Percentiles rank a stretch among this genome's conserved stretches.
phyloP scores from a whole-genome alignment of 1,140 invertebrate genomes.

The Scaptomyza graminum region DNA sequence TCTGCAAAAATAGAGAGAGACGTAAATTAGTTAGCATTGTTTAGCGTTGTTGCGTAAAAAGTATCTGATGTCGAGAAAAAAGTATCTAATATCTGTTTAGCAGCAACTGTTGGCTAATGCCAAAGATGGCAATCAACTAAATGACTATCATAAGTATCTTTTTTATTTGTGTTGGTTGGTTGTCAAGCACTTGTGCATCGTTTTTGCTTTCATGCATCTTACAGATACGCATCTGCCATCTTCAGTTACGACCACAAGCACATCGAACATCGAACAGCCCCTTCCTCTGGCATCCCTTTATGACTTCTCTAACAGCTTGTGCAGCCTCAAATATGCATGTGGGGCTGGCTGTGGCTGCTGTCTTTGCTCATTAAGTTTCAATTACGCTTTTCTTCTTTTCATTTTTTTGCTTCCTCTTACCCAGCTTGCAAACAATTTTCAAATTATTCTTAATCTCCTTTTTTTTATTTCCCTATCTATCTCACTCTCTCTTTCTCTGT shows the following conservation, averaged over 20 bases:
- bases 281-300: background rate
- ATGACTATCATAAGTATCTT: constrained; percentile 41
- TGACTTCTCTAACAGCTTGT: constrained; percentile 35
- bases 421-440: constrained; percentile 43
- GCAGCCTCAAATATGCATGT: constrained; percentile 24
- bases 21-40: constrained; percentile 26
- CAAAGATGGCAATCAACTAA: constrained; percentile 44
- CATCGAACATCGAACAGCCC: no score
- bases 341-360: constrained; percentile 32
- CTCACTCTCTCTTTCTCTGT: background rate
- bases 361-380: constrained; percentile 76
- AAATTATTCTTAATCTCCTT: constrained; percentile 6
- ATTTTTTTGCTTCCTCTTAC: constrained; percentile 18
- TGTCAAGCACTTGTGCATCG: constrained; percentile 45
- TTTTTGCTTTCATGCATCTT: constrained; percentile 48
- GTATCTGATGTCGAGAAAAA: constrained; percentile 49
- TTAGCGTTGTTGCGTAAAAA: constrained; percentile 26
- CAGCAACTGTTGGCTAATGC: constrained; percentile 8
- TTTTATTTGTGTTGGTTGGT: constrained; percentile 14
- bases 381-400: constrained; percentile 50
- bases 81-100: constrained; percentile 51
- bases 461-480: background rate
- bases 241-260: constrained; percentile 17
- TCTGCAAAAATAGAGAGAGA: constrained; percentile 53
- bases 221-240: constrained; percentile 51